phyloP scores from a whole-genome alignment of 2,888 invertebrate genomes.

The Melanostoma mellinum region DNA sequence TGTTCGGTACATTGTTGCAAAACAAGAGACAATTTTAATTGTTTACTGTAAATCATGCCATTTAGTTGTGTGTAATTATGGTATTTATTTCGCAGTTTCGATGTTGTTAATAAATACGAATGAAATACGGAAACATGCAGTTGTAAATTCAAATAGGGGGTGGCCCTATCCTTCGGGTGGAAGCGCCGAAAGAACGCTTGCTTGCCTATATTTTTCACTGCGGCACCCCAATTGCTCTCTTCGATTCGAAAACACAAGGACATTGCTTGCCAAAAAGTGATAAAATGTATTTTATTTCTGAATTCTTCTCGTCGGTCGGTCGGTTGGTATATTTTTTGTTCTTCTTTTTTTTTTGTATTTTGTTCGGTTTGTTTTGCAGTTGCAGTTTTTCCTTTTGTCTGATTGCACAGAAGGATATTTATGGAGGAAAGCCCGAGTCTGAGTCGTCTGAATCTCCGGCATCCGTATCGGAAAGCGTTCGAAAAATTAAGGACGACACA shows the following conservation, averaged over 20 bases:
- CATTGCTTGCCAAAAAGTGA: slow-evolving; percentile 70
- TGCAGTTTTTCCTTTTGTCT: slow-evolving; percentile 63
- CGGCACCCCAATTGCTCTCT: slow-evolving; percentile 35
- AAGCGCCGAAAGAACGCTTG: too few relatives aligned
- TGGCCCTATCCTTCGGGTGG: slow-evolving; percentile 2
- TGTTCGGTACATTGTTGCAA: slow-evolving; percentile 52
- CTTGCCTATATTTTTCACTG: slow-evolving; percentile 4
- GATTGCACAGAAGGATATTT: slow-evolving; percentile 69
- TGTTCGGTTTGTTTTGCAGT: slow-evolving; percentile 22
- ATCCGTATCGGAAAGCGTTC: slow-evolving; percentile 53
- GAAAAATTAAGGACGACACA: slow-evolving; percentile 72
- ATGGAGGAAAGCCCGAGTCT: slow-evolving; percentile 41
- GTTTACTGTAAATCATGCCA: slow-evolving; percentile 71
- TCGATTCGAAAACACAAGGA: slow-evolving; percentile 44
- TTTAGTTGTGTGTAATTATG: slow-evolving; percentile 73
- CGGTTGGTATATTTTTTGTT: slow-evolving; percentile 18
- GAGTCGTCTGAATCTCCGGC: slow-evolving; percentile 27
- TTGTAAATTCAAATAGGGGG: slow-evolving; percentile 70
- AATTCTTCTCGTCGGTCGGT: slow-evolving; percentile 27
- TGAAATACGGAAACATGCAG: slow-evolving; percentile 72
- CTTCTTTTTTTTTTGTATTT: slow-evolving; percentile 8
- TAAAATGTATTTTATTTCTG: slow-evolving; percentile 60
- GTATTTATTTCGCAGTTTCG: slow-evolving; percentile 71
- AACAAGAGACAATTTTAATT: slow-evolving; percentile 69
- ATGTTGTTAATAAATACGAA: slow-evolving; percentile 72